phyloP scores from a whole-genome alignment of 2,888 invertebrate genomes.

The Apomyelois bistriatella region DNA sequence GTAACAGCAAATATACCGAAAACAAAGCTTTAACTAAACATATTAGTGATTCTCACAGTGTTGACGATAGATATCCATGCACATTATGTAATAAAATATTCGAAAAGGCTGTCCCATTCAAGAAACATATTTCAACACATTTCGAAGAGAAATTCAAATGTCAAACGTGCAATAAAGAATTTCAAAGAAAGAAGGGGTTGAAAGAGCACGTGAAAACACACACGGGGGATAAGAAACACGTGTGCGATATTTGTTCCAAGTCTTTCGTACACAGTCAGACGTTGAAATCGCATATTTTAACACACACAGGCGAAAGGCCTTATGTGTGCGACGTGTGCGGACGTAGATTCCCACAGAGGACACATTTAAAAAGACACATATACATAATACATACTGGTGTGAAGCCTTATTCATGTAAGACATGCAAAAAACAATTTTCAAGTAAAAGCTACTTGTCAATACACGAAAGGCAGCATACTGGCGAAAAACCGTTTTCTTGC shows the following conservation, averaged over 20 bases:
- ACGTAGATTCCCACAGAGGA: constrained; percentile 55
- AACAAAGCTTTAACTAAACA: constrained; percentile 60
- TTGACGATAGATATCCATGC: constrained; percentile 45
- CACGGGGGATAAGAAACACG: constrained; percentile 54
- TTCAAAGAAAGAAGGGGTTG: constrained; percentile 56
- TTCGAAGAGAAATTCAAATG: constrained; percentile 58
- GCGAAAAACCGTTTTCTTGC: constrained; percentile 58
- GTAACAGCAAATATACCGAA: constrained; percentile 42
- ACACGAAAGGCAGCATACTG: constrained; percentile 63
- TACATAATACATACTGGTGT: constrained; percentile 60
- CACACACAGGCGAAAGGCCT: constrained; percentile 63
- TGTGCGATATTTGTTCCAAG: constrained; percentile 52
- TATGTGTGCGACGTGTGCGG: constrained; percentile 67
- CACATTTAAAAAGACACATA: constrained; percentile 64
- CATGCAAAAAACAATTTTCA: constrained; percentile 63
- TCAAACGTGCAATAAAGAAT: constrained; percentile 50
- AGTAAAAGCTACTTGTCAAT: constrained; percentile 65
- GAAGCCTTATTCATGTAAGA: constrained; percentile 53
- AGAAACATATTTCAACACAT: constrained; percentile 54
- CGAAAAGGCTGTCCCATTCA: constrained; percentile 48
- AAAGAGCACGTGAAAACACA: constrained; percentile 66
- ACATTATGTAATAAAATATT: constrained; percentile 46
- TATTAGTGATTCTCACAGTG: constrained; percentile 40
- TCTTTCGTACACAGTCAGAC: constrained; percentile 65
- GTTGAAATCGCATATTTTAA: constrained; percentile 60